Evolutionary conservation across 2,113 vertebrate species (phyloP), one percentile per base, ranked within the genome.

Genomic region (Microtus pennsylvanicus): DNA sequence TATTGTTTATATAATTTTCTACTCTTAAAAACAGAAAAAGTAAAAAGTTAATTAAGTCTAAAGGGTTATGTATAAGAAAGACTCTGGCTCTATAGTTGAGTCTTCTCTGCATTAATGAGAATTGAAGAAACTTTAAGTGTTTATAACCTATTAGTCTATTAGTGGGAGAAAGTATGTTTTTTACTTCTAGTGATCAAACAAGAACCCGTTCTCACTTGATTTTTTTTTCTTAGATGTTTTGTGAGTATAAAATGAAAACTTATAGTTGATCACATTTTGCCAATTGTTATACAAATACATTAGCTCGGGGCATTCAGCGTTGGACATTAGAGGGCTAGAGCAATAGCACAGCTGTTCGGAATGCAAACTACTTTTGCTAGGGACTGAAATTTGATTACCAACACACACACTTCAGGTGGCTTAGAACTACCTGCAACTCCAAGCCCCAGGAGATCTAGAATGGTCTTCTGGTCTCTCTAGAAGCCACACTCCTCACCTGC

Each of bases 141-240:
- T 94, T 81, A 28, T 17, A 96, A 33, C 4, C 33, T 33, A 21
- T 42, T 91, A n/a, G 89, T 50, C 78, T 94, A 22, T 50, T 52
- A 16, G 24, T 30, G 28, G 42, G 10, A 67, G 38, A 67, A 72
- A 69, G 26, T 58, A 21, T n/a, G 24, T 94, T 88, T 93, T 94
- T 93, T 94, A 69, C 58, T 96, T 85, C 70, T n/a, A 89, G 28
- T 90, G 65, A 38, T 88, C 89, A 87, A 77, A 55, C n/a, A 86
- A 5, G 21, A 87, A 30, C 28, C 38, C 63, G 38, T 63, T 78
- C 11, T 30, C 65, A 75, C 0, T 24, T 88, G 50, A 80, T 91
- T 88, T 87, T 96, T 52, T 75, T 61, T 75, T 87, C 75, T 90
- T 72, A 91, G 30, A 21, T 92, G 61, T 17, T 93, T 89, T 52